Conservation (phyloP, 2,797 vertebrate species). For the Etheostoma perlongum region DNA sequence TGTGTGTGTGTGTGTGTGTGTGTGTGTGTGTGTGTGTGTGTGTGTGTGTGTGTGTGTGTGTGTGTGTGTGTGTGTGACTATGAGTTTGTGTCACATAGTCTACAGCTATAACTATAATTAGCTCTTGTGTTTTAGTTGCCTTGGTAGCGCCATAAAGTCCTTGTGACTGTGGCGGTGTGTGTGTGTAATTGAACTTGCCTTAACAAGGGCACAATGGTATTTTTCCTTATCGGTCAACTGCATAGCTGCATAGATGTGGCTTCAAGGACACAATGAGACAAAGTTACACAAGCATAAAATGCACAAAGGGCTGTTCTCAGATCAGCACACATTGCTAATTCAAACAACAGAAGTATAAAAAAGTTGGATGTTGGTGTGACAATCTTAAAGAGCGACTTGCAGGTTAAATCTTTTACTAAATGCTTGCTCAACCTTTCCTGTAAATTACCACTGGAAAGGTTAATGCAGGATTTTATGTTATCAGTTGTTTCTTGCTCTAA, state of each 20-base stretch:
- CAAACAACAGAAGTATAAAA: neutral
- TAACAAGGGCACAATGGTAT: slow-evolving; percentile 46
- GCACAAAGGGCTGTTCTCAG: slow-evolving; percentile 10
- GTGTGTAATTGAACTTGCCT: slow-evolving; percentile 36
- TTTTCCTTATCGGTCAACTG: slow-evolving; percentile 31
- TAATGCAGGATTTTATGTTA: too few species aligned
- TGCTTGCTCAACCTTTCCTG: neutral
- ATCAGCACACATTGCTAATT: neutral
- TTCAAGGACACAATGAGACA: slow-evolving; percentile 13
- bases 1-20: slow-evolving; percentile 43
- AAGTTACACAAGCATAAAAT: slow-evolving; percentile 27
- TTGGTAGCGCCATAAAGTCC: slow-evolving; percentile 70
- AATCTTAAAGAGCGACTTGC: neutral
- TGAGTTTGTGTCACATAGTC: slow-evolving; percentile 60
- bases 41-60: slow-evolving; percentile 47
- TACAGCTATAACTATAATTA: slow-evolving; percentile 77
- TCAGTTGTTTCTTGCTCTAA: too few species aligned
- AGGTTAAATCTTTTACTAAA: neutral
- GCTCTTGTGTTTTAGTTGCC: slow-evolving; percentile 76
- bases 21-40: slow-evolving; percentile 56
- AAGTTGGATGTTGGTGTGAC: slow-evolving; percentile 6
- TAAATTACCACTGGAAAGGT: neutral
- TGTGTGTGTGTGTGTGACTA: slow-evolving; percentile 49
- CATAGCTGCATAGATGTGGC: slow-evolving; percentile 11
- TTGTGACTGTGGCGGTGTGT: slow-evolving; percentile 40